Evolutionary conservation across 2,888 invertebrate genomes (phyloP).

Genomic region (Callosobruchus maculatus): DNA sequence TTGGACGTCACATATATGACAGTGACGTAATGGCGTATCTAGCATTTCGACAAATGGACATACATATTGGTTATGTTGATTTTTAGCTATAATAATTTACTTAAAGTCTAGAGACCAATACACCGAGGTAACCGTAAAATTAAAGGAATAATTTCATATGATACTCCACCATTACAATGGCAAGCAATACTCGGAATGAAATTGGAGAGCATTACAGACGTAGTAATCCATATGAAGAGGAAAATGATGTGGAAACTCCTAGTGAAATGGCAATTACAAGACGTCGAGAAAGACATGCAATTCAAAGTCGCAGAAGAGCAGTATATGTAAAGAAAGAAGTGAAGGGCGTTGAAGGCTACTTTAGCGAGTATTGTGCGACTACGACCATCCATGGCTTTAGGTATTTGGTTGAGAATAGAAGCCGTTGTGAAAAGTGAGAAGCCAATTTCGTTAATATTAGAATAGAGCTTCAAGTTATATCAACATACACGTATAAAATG

Average conservation of each 20-base stretch:
- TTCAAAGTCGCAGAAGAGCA: neutral
- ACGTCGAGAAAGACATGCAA: neutral
- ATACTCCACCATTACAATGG: neutral
- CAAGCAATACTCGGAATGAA: neutral
- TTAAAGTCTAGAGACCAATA: no score
- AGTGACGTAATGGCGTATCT: no score
- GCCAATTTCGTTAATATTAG: neutral
- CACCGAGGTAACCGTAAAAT: no score
- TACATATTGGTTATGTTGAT: no score
- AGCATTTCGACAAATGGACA: no score
- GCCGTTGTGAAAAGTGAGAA: conserved; percentile 30
- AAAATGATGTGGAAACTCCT: neutral
- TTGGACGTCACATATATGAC: no score
- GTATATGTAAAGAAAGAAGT: conserved; percentile 1
- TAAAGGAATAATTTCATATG: neutral
- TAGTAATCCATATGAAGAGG: neutral
- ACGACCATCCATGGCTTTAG: conserved; percentile 36
- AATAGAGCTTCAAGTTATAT: neutral
- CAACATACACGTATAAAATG: no score
- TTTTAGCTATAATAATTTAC: no score
- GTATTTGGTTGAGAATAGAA: conserved; percentile 34
- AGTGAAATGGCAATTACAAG: neutral
- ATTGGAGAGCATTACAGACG: neutral
- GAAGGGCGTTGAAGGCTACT: conserved; percentile 26
- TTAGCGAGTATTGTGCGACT: conserved; percentile 34